These are phyloP conservation scores for Streptopelia turtur DNA, from an alignment of 2,797 vertebrate species.

Conservation along the genomic window DNA sequence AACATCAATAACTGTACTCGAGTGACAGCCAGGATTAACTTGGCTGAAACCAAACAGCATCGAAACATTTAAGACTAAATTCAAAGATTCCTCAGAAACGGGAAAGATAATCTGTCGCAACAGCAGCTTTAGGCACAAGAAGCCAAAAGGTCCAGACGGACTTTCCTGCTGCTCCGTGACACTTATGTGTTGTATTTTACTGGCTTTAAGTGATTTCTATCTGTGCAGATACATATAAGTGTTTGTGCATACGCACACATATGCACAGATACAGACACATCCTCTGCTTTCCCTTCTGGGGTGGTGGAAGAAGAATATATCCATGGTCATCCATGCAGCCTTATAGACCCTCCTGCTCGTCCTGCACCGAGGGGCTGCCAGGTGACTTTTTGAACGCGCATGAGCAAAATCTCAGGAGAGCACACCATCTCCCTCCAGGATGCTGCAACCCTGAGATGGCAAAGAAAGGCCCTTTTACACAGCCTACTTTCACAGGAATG, in stretches of 20 bases:
- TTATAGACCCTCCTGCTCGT: not conserved
- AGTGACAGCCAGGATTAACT: slow-evolving; percentile 37
- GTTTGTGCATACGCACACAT: not conserved
- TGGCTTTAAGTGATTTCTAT: not conserved
- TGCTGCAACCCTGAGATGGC: not conserved
- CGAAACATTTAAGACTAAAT: not conserved
- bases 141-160: not conserved
- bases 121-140: not conserved
- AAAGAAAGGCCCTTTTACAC: not conserved
- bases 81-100: not conserved
- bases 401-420: not conserved
- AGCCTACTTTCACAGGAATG: not conserved
- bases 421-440: not conserved
- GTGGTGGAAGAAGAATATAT: not conserved
- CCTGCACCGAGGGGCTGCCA: not conserved
- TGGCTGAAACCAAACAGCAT: not conserved
- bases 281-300: not conserved
- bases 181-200: not conserved
- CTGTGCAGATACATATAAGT: not conserved
- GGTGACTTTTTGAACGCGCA: not conserved
- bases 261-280: fast-evolving
- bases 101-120: not conserved
- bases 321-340: fast-evolving
- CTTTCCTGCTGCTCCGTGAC: not conserved
- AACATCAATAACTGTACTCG: not conserved